Evolutionary conservation across 2,113 vertebrate species (phyloP).

Genomic region (Theristicus caerulescens): DNA sequence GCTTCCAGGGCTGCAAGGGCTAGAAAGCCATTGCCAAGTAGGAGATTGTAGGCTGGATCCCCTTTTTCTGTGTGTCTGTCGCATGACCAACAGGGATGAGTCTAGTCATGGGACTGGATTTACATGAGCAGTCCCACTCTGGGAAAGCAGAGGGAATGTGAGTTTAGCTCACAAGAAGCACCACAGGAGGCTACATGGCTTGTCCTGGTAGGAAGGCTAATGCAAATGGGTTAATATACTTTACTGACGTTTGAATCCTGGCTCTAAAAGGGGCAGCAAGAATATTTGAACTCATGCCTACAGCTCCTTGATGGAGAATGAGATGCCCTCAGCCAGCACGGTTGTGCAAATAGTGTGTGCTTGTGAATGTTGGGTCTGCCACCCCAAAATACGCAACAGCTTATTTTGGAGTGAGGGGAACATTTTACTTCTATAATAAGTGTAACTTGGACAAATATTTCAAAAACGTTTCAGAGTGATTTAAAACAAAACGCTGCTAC

Average conservation of each 20-base stretch:
- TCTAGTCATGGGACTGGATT: background rate
- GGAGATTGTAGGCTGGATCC: background rate
- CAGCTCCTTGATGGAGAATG: background rate
- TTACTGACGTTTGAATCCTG: background rate
- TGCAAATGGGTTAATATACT: background rate
- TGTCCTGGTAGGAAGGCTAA: background rate
- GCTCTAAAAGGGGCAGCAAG: background rate
- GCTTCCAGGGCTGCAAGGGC: background rate
- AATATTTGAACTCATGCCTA: background rate
- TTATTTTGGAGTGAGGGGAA: background rate
- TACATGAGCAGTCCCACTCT: background rate
- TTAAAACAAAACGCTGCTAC: background rate
- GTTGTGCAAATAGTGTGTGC: background rate
- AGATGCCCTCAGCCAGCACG: background rate
- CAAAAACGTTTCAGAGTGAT: rapidly evolving
- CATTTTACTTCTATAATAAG: background rate
- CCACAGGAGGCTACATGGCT: rapidly evolving
- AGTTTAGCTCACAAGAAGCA: background rate
- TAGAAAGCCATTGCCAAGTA: background rate
- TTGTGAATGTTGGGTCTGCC: background rate
- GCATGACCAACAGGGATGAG: background rate
- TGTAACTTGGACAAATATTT: background rate
- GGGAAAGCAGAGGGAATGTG: background rate
- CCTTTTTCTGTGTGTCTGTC: background rate
- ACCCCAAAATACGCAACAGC: rapidly evolving